phyloP scores from a whole-genome alignment of 2,888 invertebrate genomes.

The Isoperla grammatica region DNA sequence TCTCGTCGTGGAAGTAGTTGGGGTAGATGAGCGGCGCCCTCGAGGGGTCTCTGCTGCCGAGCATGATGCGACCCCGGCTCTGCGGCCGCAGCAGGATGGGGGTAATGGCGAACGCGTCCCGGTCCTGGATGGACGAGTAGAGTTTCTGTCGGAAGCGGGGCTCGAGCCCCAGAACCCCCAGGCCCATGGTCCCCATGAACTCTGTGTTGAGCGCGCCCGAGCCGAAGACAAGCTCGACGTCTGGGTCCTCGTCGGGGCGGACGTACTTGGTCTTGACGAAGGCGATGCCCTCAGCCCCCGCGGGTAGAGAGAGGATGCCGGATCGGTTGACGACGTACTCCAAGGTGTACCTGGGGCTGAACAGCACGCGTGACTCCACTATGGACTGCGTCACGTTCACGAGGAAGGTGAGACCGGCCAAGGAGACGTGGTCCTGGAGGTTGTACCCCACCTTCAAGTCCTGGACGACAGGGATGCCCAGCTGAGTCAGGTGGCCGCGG shows the following conservation, averaged over 20 bases:
- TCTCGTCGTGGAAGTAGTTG: slow-evolving; percentile 67
- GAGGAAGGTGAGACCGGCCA: slow-evolving; percentile 41
- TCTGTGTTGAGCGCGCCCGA: slow-evolving; percentile 72
- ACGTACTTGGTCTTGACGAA: slow-evolving; percentile 44
- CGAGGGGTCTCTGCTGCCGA: slow-evolving; percentile 65
- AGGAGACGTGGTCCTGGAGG: slow-evolving; percentile 44
- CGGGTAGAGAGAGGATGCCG: slow-evolving; percentile 43
- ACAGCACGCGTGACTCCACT: slow-evolving; percentile 33
- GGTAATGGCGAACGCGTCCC: slow-evolving; percentile 62
- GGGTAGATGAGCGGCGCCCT: slow-evolving; percentile 73
- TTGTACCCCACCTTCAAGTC: slow-evolving; percentile 45
- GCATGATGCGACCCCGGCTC: slow-evolving; percentile 62
- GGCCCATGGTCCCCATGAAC: slow-evolving; percentile 49
- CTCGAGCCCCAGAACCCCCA: slow-evolving; percentile 42
- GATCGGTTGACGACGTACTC: slow-evolving; percentile 40
- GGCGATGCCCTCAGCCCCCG: slow-evolving; percentile 45
- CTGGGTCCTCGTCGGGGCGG: slow-evolving; percentile 52
- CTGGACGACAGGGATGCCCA: slow-evolving; percentile 44
- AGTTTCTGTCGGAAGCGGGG: slow-evolving; percentile 54
- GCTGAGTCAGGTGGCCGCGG: slow-evolving; percentile 50
- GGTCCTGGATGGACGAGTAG: slow-evolving; percentile 48
- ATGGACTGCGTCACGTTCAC: slow-evolving; percentile 37
- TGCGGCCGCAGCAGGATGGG: slow-evolving; percentile 69
- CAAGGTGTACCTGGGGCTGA: slow-evolving; percentile 38
- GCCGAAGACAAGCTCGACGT: slow-evolving; percentile 75